Percentiles rank a stretch among this genome's conserved stretches.
Conservation (phyloP, 2,113 vertebrate genomes). For the Laticauda colubrina region DNA sequence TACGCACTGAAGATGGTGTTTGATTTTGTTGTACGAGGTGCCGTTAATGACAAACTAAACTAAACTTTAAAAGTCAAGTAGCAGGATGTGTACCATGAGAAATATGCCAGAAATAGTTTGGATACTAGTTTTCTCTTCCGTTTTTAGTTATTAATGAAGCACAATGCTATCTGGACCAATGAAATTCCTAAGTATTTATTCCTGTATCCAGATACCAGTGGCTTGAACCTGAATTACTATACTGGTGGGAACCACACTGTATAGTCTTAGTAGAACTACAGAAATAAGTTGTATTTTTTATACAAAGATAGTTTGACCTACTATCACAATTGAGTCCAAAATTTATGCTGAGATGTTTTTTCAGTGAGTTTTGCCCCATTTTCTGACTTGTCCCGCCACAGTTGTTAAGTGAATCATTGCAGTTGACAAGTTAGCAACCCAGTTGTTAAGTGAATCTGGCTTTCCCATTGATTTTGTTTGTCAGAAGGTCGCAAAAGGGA, state of each 20-base stretch:
- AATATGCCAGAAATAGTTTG: background rate
- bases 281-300: background rate
- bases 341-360: too few species aligned
- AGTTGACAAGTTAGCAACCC: too few species aligned
- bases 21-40: too few species aligned
- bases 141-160: background rate
- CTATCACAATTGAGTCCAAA: too few species aligned
- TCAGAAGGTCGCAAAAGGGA: too few species aligned
- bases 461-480: too few species aligned
- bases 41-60: too few species aligned
- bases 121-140: background rate
- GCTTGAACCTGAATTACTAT: background rate
- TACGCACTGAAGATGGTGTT: too few species aligned
- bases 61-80: background rate
- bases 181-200: background rate
- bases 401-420: too few species aligned
- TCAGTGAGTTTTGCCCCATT: too few species aligned
- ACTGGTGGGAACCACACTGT: background rate
- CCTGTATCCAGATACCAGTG: background rate
- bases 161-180: background rate
- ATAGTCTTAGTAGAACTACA: background rate
- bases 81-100: background rate
- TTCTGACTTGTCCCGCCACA: too few species aligned
- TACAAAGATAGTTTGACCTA: background rate
- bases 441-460: too few species aligned